Conservation (phyloP, 92 coral and sea anemone genomes). For the Siderastrea siderea region DNA sequence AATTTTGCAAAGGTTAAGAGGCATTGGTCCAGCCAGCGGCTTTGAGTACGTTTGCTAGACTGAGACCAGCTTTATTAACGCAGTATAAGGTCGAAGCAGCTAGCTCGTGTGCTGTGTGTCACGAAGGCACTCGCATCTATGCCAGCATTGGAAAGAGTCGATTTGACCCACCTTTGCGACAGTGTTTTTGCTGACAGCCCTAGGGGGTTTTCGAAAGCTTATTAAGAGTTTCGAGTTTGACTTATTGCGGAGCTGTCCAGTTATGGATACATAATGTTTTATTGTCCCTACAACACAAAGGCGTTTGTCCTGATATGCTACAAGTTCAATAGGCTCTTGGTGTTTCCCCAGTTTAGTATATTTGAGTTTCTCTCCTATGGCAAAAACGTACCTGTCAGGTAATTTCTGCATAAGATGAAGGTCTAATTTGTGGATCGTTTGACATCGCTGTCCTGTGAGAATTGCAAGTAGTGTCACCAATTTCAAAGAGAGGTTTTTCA, state of each 20-base stretch:
- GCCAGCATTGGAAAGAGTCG: constrained; percentile 17
- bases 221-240: constrained; percentile 19
- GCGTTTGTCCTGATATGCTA: constrained; percentile 3
- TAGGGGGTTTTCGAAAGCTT: constrained; percentile 42
- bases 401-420: neutral
- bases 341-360: constrained; percentile 7
- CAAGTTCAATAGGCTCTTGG: constrained; percentile 11
- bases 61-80: constrained; percentile 1
- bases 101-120: constrained; percentile 10
- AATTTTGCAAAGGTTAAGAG: constrained; percentile 43
- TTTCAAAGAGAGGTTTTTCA: constrained; percentile 14
- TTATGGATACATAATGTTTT: neutral
- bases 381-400: neutral
- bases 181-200: constrained; percentile 33
- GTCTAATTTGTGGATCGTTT: constrained; percentile 17
- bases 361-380: constrained; percentile 4
- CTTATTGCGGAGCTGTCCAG: neutral
- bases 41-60: constrained; percentile 35
- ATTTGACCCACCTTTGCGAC: constrained; percentile 48
- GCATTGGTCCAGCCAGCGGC: constrained; percentile 45
- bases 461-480: neutral
- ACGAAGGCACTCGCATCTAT: neutral
- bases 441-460: constrained; percentile 11
- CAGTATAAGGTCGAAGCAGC: constrained; percentile 39
- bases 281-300: constrained; percentile 1